Percentiles rank a stretch among this genome's conserved stretches.
Evolutionary conservation across 2,113 vertebrate species (phyloP).

Genomic region (Anhinga rufa): DNA sequence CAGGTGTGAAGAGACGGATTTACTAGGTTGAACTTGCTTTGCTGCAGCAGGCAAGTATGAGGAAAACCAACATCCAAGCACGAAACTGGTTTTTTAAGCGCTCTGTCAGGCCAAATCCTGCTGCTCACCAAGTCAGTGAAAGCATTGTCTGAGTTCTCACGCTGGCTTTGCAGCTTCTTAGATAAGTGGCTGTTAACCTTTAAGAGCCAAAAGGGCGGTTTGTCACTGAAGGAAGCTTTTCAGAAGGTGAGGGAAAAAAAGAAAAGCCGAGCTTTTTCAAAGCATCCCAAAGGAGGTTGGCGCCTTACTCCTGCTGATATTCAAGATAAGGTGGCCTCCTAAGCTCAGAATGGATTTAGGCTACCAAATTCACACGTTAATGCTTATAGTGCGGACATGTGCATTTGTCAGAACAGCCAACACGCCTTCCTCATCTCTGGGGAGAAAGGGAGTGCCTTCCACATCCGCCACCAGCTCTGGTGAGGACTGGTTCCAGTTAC

Average conservation of each 20-base stretch:
- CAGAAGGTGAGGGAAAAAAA: background rate
- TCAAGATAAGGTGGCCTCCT: background rate
- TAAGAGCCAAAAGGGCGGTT: background rate
- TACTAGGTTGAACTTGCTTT: background rate
- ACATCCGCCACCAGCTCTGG: too few species aligned
- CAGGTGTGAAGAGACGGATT: background rate
- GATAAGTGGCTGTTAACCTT: background rate
- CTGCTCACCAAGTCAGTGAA: background rate
- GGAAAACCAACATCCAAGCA: background rate
- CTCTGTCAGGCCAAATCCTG: background rate
- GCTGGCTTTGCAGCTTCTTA: background rate
- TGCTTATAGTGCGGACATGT: background rate
- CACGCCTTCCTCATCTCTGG: fast-evolving
- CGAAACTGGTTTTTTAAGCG: background rate
- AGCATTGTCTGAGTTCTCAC: background rate
- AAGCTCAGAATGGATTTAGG: background rate
- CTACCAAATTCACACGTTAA: background rate
- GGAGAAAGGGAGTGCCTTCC: background rate
- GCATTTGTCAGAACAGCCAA: background rate
- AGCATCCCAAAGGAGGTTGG: background rate
- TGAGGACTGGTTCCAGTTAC: background rate
- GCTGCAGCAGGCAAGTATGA: background rate
- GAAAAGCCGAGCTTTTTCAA: background rate
- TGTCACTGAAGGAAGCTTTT: background rate
- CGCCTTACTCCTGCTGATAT: background rate